Evolutionary conservation across 2,797 vertebrate species (phyloP).

Genomic region (Scyliorhinus canicula): DNA sequence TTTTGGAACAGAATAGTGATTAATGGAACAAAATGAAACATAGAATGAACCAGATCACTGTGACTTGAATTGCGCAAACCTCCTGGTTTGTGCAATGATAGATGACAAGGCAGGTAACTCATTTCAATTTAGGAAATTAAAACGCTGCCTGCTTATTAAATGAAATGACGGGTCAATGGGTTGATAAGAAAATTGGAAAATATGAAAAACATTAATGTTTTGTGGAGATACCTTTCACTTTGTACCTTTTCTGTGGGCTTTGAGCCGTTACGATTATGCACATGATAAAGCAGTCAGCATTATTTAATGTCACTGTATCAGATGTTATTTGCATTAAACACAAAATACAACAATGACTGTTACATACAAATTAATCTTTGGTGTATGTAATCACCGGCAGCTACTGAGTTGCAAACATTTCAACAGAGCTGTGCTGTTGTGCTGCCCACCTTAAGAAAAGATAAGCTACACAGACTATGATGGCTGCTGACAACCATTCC

Average conservation of each 20-base stretch:
- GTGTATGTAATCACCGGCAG: not conserved
- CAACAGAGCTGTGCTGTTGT: not conserved
- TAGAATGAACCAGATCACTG: not conserved
- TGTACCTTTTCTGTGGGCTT: not conserved
- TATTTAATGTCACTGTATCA: not conserved
- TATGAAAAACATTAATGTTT: not conserved
- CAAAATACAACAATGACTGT: not conserved
- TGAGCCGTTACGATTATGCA: not conserved
- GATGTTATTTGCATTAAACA: not conserved
- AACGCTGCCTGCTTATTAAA: not conserved
- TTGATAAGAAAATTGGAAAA: constrained; percentile 6
- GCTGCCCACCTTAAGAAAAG: not conserved
- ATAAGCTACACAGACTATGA: not conserved
- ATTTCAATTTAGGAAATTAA: not conserved
- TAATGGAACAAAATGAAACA: not conserved
- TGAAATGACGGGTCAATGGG: not conserved
- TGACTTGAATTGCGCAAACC: not conserved
- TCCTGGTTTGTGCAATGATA: not conserved
- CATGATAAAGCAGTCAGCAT: not conserved
- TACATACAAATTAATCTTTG: not conserved
- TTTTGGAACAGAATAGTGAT: not conserved
- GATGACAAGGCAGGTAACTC: not conserved
- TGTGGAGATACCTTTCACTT: not conserved
- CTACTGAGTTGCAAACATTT: not conserved
- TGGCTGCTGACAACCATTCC: not conserved